These are phyloP conservation scores for Chelon labrosus DNA, from an alignment of 2,797 vertebrate genomes.

Conservation along the genomic window DNA sequence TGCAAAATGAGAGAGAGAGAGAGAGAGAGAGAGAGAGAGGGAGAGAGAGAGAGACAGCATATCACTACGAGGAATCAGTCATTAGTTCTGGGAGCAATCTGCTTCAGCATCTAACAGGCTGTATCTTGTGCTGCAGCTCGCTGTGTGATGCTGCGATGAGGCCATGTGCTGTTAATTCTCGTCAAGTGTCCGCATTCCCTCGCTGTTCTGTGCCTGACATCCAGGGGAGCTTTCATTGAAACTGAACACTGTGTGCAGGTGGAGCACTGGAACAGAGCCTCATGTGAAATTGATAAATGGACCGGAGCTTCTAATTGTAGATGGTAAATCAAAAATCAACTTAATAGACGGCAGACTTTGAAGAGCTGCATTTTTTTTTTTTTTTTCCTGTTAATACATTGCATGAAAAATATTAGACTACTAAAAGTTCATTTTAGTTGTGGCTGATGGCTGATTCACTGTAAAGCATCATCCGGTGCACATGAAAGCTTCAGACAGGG, in stretches of 20 bases:
- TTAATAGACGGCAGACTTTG: neutral
- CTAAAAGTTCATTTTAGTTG: neutral
- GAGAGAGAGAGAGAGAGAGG: slow-evolving; percentile 7
- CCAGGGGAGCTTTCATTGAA: neutral
- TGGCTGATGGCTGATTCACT: neutral
- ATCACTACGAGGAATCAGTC: slow-evolving; percentile 12
- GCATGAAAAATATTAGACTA: neutral
- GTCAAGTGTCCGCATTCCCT: slow-evolving; percentile 10
- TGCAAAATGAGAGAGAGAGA: too few relatives aligned
- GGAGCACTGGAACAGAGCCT: neutral
- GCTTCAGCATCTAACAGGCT: neutral
- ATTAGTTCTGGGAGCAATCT: slow-evolving; percentile 11
- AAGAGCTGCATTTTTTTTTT: neutral
- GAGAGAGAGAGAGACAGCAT: slow-evolving; percentile 3
- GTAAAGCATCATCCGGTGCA: neutral
- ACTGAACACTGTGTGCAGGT: slow-evolving; percentile 14
- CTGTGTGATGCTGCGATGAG: slow-evolving; percentile 45
- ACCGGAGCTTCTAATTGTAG: too few relatives aligned
- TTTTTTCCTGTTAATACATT: neutral
- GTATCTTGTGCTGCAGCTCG: neutral
- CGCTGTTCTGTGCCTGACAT: neutral
- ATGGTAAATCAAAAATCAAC: neutral
- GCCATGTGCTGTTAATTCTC: slow-evolving; percentile 50
- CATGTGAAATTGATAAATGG: neutral
- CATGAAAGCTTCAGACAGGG: neutral